Evolutionary conservation across 1,140 invertebrate species (phyloP), one percentile per base, ranked within the genome.

Genomic region (Microplitis demolitor): DNA sequence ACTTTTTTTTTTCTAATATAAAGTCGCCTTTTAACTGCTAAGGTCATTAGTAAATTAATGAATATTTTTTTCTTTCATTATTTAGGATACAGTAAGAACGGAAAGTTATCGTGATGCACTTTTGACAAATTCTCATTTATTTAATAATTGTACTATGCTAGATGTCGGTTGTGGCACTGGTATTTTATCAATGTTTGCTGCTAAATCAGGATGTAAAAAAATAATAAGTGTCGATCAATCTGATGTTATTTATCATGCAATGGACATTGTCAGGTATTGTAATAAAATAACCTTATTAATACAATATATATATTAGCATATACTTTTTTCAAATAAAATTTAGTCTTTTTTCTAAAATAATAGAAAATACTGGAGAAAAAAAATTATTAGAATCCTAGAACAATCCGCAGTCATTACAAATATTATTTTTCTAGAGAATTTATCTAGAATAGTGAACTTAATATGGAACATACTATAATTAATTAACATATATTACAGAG

Each of bases 131-230:
- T 86, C 87, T 13, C 85, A 89, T 34, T 84, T 88, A 61, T 90
- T 96, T 66, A 87, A 88, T 74, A 91, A 92, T 69, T 97, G 97
- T 87, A 87, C 91, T 4, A 95, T 99, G 51, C 88, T 99, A 78
- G 98, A 99, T 89, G 93, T 99, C 66, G 98, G 98, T 13, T 98
- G 97, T 85, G 98, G 98, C 2, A 99, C 98, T 37, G 97, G 93
- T 34, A 99, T 99, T 80, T 88, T 99, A 8, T 98, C 97, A 16
- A 93, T 99, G 90, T 98, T 98, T 89, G 96, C 95, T 82, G 97
- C 96, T 14, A 93, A 96, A 87, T 96, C 96, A 69, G 98, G 97
- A 37, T 97, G 97, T 56, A 90, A 91, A 56, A 93, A 93, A 88
- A 97, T 99, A 5, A 96, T 96, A 82, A 97, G 95, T 58, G 92